These are phyloP conservation scores for Brachystomella parvula DNA, from an alignment of 1,140 invertebrate species.

Conservation along the genomic window DNA sequence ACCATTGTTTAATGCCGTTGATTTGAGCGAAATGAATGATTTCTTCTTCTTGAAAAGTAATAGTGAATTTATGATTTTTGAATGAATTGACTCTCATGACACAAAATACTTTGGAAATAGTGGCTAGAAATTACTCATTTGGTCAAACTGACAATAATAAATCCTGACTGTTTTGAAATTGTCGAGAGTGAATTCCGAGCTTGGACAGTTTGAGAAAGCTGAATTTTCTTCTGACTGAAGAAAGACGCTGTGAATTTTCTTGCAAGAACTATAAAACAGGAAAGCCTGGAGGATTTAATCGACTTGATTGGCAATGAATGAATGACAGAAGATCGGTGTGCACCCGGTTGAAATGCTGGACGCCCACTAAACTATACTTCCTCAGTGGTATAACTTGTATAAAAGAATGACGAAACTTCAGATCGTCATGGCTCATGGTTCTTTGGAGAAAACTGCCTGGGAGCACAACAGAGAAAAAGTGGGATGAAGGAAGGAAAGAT, in stretches of 20 bases:
- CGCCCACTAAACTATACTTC: neutral
- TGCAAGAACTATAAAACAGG: neutral
- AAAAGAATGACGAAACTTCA: neutral
- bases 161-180: no score
- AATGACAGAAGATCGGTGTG: conserved; percentile 7
- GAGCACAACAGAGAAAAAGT: neutral
- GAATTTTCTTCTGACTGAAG: conserved; percentile 20
- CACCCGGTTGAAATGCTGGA: neutral
- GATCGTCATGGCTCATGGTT: neutral
- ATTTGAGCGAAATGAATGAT: neutral
- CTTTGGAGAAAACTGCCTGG: neutral
- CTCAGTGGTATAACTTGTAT: neutral
- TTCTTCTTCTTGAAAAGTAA: neutral
- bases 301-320: neutral
- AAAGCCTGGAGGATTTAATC: neutral
- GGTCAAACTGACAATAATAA: no score
- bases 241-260: neutral
- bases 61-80: conserved; percentile 8
- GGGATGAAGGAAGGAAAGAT: neutral
- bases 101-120: no score
- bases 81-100: conserved; percentile 24
- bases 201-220: no score
- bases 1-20: conserved; percentile 29
- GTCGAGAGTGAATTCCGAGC: no score
- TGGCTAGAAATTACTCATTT: no score